These are phyloP conservation scores for Hystrix cristata DNA, from an alignment of 2,113 vertebrate species.

Conservation along the genomic window DNA sequence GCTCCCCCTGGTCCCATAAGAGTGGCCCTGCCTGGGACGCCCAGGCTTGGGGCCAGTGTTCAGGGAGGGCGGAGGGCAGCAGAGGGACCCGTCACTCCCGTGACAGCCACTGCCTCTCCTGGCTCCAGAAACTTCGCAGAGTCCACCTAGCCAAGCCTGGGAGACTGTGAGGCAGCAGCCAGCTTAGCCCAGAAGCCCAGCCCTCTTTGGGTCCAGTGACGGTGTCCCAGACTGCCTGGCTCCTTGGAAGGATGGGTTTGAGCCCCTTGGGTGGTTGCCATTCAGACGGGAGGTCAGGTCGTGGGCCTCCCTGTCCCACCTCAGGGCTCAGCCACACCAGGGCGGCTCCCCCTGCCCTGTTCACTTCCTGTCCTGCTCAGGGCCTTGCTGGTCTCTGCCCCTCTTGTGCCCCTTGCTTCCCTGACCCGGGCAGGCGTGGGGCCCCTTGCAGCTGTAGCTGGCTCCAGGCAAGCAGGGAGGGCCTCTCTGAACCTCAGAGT, in stretches of 20 bases:
- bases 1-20: neutral
- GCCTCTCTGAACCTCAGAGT: neutral
- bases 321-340: neutral
- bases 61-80: neutral
- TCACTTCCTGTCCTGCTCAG: neutral
- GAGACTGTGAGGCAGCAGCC: neutral
- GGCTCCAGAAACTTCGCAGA: neutral
- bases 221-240: neutral
- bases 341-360: neutral
- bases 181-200: neutral
- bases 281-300: rapidly evolving
- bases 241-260: rapidly evolving
- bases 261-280: neutral
- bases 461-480: neutral
- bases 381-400: neutral
- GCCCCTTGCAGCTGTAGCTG: neutral
- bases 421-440: no score
- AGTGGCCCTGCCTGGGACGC: neutral
- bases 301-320: rapidly evolving
- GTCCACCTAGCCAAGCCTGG: neutral
- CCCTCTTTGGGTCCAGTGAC: neutral
- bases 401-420: neutral
- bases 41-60: neutral
- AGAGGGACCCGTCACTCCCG: neutral
- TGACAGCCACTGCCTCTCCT: rapidly evolving